A percentile compares a stretch with the other conserved stretches of the same genome.
phyloP scores from a whole-genome alignment of 2,888 invertebrate species.

The Strigamia transsilvanica region DNA sequence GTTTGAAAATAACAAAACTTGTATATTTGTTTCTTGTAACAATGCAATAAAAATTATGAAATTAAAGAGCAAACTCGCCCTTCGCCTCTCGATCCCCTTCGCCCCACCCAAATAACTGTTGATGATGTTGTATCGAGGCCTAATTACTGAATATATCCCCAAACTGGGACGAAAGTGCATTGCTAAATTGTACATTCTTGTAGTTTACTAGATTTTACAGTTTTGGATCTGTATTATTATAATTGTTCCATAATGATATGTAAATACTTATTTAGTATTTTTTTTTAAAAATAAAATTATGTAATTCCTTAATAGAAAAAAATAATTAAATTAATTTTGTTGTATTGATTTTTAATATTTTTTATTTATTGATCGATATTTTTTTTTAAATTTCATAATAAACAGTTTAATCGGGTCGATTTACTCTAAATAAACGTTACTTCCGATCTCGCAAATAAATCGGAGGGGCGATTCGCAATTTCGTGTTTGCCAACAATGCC shows the following conservation, averaged over 20 bases:
- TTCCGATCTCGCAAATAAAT: slow-evolving; percentile 6
- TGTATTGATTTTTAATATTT: not conserved
- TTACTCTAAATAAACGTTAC: slow-evolving; percentile 1
- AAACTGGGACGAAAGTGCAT: not conserved
- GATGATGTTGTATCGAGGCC: not conserved
- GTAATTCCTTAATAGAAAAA: slow-evolving; percentile 20
- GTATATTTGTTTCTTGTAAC: slow-evolving; percentile 11
- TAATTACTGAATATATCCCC: not conserved
- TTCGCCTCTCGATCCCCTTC: too few species aligned
- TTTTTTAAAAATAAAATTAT: not conserved
- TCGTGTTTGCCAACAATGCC: not conserved
- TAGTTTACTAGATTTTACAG: slow-evolving; percentile 13
- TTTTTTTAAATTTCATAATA: not conserved
- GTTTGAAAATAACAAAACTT: not conserved
- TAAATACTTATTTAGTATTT: not conserved
- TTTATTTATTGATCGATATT: not conserved
- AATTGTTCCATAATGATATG: not conserved
- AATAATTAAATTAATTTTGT: slow-evolving; percentile 5
- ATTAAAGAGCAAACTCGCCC: not conserved
- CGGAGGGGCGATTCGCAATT: not conserved
- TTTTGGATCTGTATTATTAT: slow-evolving; percentile 21
- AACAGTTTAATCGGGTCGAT: not conserved
- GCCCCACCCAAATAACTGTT: not conserved
- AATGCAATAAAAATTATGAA: slow-evolving; percentile 12
- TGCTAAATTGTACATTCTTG: slow-evolving; percentile 11